These are phyloP conservation scores for Calycopis cecrops DNA, from an alignment of 1,140 invertebrate species.

Conservation along the genomic window DNA sequence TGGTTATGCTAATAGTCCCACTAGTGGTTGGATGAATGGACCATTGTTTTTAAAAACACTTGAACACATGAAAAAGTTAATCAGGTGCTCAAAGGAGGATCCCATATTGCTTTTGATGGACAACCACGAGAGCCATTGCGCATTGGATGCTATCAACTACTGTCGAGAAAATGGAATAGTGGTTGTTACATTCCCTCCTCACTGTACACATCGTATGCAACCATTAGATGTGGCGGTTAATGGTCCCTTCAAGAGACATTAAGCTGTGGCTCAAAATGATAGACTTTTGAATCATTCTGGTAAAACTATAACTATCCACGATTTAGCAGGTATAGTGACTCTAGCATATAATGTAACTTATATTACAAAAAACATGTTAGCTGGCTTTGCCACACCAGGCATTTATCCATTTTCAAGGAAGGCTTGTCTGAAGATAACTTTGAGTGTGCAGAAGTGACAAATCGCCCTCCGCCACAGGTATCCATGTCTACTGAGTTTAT, in stretches of 20 bases:
- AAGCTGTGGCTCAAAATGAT: slow-evolving; percentile 29
- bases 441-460: slow-evolving; percentile 24
- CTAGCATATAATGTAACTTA: slow-evolving; percentile 23
- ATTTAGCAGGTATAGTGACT: slow-evolving; percentile 26
- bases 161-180: slow-evolving; percentile 42
- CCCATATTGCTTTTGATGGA: slow-evolving; percentile 38
- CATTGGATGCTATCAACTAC: slow-evolving; percentile 33
- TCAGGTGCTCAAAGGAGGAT: slow-evolving; percentile 24
- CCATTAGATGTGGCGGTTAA: slow-evolving; percentile 64
- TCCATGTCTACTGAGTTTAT: not conserved
- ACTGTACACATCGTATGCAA: slow-evolving; percentile 53
- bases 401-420: slow-evolving; percentile 25
- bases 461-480: slow-evolving; percentile 13
- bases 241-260: slow-evolving; percentile 38
- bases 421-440: slow-evolving; percentile 22
- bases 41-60: slow-evolving; percentile 46
- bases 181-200: slow-evolving; percentile 54
- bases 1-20: slow-evolving; percentile 36
- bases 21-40: slow-evolving; percentile 50
- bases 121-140: slow-evolving; percentile 57
- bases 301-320: slow-evolving; percentile 27
- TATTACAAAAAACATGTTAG: slow-evolving; percentile 12
- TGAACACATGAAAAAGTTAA: slow-evolving; percentile 35
- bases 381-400: slow-evolving; percentile 21
- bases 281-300: slow-evolving; percentile 40